phyloP scores from a whole-genome alignment of 2,797 vertebrate genomes.

The Manis crassicaudata region DNA sequence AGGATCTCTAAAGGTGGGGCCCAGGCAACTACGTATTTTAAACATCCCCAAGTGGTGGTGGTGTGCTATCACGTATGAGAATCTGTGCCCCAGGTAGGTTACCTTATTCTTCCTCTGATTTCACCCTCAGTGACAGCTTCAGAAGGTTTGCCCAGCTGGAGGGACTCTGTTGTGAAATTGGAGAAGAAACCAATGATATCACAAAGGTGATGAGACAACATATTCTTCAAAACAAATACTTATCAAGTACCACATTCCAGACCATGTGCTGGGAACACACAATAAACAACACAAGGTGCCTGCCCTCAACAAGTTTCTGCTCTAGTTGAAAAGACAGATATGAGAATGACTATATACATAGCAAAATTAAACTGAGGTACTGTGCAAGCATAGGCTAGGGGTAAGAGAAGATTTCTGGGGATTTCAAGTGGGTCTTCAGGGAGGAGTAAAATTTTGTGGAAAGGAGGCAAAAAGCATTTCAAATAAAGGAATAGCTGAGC shows the following conservation, averaged over 20 bases:
- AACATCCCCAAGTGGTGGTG: neutral
- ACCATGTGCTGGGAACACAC: neutral
- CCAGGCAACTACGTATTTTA: neutral
- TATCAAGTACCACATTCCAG: neutral
- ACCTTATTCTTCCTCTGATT: neutral
- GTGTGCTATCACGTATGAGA: neutral
- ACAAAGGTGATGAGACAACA: neutral
- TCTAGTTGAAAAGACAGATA: neutral
- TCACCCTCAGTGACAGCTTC: neutral
- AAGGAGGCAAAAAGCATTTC: constrained; percentile 25
- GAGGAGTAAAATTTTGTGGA: neutral
- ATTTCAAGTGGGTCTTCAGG: neutral
- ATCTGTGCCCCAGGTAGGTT: neutral
- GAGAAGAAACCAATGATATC: neutral
- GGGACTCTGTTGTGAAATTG: constrained; percentile 1
- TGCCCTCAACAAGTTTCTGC: neutral
- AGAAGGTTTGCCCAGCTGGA: constrained; percentile 1
- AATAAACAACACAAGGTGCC: neutral
- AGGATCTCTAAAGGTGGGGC: neutral
- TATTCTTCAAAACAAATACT: constrained; percentile 38
- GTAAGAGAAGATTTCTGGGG: neutral
- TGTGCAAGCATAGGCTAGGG: neutral
- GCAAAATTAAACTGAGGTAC: neutral
- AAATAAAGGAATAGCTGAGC: neutral
- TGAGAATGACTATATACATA: neutral